Evolutionary conservation across 2,113 vertebrate species (phyloP).

Genomic region (Urocitellus parryii): DNA sequence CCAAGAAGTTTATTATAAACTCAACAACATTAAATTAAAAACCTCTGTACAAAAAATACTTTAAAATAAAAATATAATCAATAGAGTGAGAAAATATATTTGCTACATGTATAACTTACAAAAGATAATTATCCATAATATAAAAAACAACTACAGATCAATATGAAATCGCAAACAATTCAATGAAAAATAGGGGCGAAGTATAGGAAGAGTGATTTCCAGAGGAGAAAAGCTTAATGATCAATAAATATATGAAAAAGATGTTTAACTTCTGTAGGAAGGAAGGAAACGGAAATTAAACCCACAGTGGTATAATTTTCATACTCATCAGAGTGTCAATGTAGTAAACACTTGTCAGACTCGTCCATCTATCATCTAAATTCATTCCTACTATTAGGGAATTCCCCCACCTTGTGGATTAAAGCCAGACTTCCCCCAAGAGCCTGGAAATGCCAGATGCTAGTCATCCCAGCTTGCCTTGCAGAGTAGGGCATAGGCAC

Average conservation of each 20-base stretch:
- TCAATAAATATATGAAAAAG: not conserved
- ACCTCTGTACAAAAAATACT: not conserved
- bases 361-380: not conserved
- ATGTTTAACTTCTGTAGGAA: not conserved
- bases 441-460: not conserved
- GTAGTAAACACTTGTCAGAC: not conserved
- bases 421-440: not conserved
- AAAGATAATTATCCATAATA: slow-evolving; percentile 8
- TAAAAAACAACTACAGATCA: not conserved
- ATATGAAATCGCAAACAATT: not conserved
- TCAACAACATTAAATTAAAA: slow-evolving; percentile 9
- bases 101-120: not conserved
- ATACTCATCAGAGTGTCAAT: not conserved
- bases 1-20: not conserved
- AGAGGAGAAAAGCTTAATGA: not conserved
- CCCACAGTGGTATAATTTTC: not conserved
- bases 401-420: not conserved
- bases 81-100: not conserved
- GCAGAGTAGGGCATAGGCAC: not conserved
- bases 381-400: not conserved
- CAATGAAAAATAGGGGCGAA: not conserved
- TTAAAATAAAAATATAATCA: not conserved
- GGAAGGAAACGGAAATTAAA: not conserved
- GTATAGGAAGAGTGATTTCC: not conserved
- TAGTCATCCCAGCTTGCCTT: not conserved